Evolutionary conservation across 2,888 invertebrate species (phyloP), one percentile per base, ranked within the genome.

Genomic region (Balanococcus diminutus): DNA sequence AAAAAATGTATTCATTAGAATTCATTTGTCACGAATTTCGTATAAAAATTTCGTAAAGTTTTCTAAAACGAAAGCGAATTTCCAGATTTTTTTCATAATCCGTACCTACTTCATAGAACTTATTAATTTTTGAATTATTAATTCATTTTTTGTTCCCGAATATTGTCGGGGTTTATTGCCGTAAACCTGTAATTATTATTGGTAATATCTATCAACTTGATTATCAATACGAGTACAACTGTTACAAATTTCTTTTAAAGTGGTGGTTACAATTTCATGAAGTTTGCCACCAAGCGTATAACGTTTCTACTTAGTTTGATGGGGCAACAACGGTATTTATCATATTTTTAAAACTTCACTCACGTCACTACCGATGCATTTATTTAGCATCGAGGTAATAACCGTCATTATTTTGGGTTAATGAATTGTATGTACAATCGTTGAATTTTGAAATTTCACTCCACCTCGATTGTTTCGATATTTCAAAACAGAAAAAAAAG

Each of bases 31-130:
- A 36, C n/a, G 75, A 79, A 79, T 36, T 79, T 79, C 36, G 36
- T 36, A 19, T 79, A 36, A 79, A 79, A 79, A 79, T 36, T 79
- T 79, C 9, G 36, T 79, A 79, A 79, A 79, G 32, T 79, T 79
- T 36, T 36, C n/a, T 36, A 32, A 16, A 79, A 79, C 36, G 32
- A 79, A 79, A 31, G 36, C 75, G 19, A 79, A 79, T 79, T 79
- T 19, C 9, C 75, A 79, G 75, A 79, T 79, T 79, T 79, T 72
- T 79, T 67, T 67, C 75, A 79, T 79, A 79, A 36, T 79, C 22
- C 75, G 36, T 36, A 31, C 75, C 19, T 36, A 31, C 36, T 79
- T 79, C 22, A 79, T 36, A 36, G 36, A 22, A 36, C 19, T 22
- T 28, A 79, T 36, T 79, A 36, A 79, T 79, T 32, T 79, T n/a